A percentile compares a stretch with the other conserved stretches of the same genome.
Conservation (phyloP, 2,113 vertebrate genomes). For the Lophura nycthemera region DNA sequence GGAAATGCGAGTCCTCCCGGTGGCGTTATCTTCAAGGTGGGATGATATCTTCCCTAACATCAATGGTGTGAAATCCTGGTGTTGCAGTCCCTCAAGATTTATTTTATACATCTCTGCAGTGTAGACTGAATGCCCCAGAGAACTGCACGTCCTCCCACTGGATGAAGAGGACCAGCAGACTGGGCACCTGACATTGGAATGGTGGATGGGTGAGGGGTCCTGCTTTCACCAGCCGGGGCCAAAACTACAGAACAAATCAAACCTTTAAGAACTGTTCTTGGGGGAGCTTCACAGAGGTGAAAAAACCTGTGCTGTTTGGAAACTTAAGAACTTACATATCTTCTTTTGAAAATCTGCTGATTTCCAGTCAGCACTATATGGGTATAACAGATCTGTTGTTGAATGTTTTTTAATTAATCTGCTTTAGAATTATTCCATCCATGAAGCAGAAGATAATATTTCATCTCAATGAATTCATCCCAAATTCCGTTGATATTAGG, state of each 20-base stretch:
- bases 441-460: background rate
- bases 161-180: background rate
- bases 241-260: background rate
- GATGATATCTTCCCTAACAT: background rate
- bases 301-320: background rate
- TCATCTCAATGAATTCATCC: background rate
- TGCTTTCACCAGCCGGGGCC: background rate
- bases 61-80: background rate
- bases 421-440: background rate
- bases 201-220: background rate
- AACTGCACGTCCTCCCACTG: background rate
- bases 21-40: background rate
- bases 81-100: rapidly evolving
- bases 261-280: background rate
- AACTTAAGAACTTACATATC: background rate
- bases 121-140: background rate
- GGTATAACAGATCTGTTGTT: background rate
- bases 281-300: background rate
- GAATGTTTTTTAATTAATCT: background rate
- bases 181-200: background rate
- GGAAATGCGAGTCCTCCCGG: background rate
- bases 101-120: background rate
- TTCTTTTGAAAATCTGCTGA: background rate
- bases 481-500: background rate
- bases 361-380: background rate